Evolutionary conservation across 2,113 vertebrate genomes (phyloP), one percentile per base, ranked within the genome.

Genomic region (Lasiurus cinereus): DNA sequence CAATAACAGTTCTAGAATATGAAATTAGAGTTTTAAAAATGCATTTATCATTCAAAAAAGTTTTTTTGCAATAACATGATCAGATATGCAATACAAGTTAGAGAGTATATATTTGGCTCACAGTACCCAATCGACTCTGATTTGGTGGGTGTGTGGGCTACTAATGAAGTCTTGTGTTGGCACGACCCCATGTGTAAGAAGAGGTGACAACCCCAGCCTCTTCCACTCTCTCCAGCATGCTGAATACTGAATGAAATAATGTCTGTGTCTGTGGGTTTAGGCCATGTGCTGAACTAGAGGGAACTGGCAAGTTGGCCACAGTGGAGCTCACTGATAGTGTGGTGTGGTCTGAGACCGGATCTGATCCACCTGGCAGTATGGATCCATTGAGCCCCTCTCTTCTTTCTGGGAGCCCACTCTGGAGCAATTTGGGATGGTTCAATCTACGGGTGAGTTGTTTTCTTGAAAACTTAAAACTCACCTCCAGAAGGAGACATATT

Each of bases 91-190:
- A 72, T 2, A 21, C 18, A 59, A 33, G 31, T 12, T 36, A 16
- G 14, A 62, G 24, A 33, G 0, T 18, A 7, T 1, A 18, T 9
- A 67, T 33, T 66, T 50, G 39, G 31, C 27, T 39, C 18, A 4
- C 18, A 13, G 16, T 15, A 18, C 29, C 54, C 67, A 8, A 39
- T 66, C 24, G 3, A 5, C 33, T 76, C 12, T 85, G n/a, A 36
- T 3, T 15, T 6, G 12, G 16, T 43, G 1, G 1, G 0, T 16
- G 56, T 8, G 19, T 2, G 2, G 18, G 24, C 54, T n/a, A 33
- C 19, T 19, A 3, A 46, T 19, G 43, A 78, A 3, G 5, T 0
- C 14, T 36, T 5, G 27, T 46, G 14, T 29, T 9, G 36, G 6
- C 16, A 1, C 10, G 14, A 15, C 27, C 74, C 54, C 0, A 10